Conservation (phyloP, 2,797 vertebrate species). For the Psittacula derbiana region DNA sequence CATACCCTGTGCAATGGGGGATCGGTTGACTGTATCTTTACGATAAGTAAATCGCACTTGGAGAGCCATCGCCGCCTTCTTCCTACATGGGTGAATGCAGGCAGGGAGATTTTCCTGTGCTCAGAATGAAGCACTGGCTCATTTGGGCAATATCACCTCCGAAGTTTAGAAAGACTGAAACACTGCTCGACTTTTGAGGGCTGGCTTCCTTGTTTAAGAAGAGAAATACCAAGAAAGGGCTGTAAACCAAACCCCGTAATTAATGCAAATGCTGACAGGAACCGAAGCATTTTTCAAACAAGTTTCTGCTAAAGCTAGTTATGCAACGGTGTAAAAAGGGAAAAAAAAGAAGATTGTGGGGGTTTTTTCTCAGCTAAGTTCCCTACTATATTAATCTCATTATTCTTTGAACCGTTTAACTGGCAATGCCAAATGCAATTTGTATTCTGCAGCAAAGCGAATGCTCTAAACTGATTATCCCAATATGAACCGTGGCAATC, state of each 20-base stretch:
- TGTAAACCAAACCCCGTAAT: slow-evolving; percentile 47
- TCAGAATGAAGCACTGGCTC: background rate
- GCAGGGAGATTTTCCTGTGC: background rate
- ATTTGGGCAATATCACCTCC: background rate
- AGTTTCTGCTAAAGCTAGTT: slow-evolving; percentile 76
- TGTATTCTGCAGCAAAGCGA: slow-evolving; percentile 97
- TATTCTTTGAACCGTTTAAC: slow-evolving; percentile 99
- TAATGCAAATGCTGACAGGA: slow-evolving; percentile 51
- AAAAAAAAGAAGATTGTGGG: slow-evolving; percentile 31
- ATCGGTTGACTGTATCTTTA: background rate
- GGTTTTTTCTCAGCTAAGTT: slow-evolving; percentile 88
- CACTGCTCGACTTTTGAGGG: background rate
- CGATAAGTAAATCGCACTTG: background rate
- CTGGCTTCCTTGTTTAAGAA: slow-evolving; percentile 24
- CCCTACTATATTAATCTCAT: slow-evolving; percentile 99
- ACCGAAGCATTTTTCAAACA: slow-evolving; percentile 57
- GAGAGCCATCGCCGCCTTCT: background rate
- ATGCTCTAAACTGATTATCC: slow-evolving; percentile 99
- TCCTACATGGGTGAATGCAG: background rate
- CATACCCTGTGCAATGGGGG: background rate
- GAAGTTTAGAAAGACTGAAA: slow-evolving; percentile 8
- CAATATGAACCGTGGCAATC: slow-evolving; percentile 97
- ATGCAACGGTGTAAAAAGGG: slow-evolving; percentile 76
- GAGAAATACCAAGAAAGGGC: slow-evolving; percentile 24
- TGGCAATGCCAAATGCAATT: slow-evolving; percentile 98